These are phyloP conservation scores for Marmota flaviventris DNA, from an alignment of 2,113 vertebrate genomes.

Conservation along the genomic window DNA sequence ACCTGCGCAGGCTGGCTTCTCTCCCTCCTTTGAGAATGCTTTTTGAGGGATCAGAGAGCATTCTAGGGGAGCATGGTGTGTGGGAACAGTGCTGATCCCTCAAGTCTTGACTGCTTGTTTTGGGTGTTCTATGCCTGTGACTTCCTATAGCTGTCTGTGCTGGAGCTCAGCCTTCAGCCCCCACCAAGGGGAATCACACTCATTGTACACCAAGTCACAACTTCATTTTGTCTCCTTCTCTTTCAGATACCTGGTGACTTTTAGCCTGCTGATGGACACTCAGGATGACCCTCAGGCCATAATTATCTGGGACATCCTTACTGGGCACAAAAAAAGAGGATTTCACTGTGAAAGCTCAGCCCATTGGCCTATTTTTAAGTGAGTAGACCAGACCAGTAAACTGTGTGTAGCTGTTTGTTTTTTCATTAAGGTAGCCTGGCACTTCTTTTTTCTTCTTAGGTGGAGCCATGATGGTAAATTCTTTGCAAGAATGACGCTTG, in stretches of 20 bases:
- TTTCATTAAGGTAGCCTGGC: fast-evolving
- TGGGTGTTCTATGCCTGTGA: no score
- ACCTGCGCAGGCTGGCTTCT: fast-evolving
- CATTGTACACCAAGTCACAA: fast-evolving
- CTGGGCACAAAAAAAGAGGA: constrained; percentile 98
- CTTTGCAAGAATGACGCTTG: constrained; percentile 97
- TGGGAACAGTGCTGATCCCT: fast-evolving
- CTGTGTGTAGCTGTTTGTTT: neutral
- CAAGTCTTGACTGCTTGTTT: fast-evolving
- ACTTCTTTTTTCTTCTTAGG: constrained; percentile 84
- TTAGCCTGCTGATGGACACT: constrained; percentile 98
- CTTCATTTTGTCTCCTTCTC: neutral
- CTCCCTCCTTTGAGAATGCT: no score
- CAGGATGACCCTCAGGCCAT: constrained; percentile 99
- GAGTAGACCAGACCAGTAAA: constrained; percentile 70
- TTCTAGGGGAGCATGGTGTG: neutral
- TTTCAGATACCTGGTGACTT: constrained; percentile 96
- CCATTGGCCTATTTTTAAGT: constrained; percentile 99
- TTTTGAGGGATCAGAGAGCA: fast-evolving
- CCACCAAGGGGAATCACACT: fast-evolving
- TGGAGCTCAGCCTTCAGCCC: fast-evolving
- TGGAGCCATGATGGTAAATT: constrained; percentile 99
- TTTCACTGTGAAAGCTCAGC: constrained; percentile 99
- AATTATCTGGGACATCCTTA: constrained; percentile 99
- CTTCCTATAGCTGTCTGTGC: neutral